phyloP scores from a whole-genome alignment of 2,113 vertebrate species.

The Chloropsis cyanopogon region DNA sequence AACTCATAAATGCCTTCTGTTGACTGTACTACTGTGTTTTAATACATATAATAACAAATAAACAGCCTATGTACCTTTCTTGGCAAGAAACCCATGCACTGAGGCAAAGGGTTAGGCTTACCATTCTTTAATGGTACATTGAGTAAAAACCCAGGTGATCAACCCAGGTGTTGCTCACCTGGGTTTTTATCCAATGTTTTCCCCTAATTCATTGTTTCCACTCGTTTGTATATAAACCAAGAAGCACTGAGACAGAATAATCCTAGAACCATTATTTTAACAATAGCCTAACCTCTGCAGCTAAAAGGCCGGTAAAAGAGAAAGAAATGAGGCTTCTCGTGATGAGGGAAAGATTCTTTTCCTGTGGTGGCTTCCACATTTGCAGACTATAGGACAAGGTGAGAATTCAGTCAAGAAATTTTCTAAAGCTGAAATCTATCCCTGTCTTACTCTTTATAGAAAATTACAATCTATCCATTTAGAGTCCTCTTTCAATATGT shows the following conservation, averaged over 20 bases:
- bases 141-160: too few species aligned
- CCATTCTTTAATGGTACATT: not conserved
- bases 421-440: not conserved
- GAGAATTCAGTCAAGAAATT: not conserved
- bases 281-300: not conserved
- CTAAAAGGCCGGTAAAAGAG: not conserved
- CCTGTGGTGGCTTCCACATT: not conserved
- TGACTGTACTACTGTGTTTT: conserved; percentile 72
- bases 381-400: not conserved
- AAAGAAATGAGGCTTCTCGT: not conserved
- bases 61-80: conserved; percentile 74
- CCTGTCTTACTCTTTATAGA: not conserved
- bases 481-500: not conserved
- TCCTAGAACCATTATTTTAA: not conserved
- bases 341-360: not conserved
- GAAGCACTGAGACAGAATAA: not conserved
- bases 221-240: not conserved
- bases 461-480: not conserved
- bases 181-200: not conserved
- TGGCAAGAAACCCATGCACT: conserved; percentile 69
- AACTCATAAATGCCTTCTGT: conserved; percentile 73
- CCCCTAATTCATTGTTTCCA: not conserved
- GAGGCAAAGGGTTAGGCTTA: not conserved
- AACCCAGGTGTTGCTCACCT: not conserved
- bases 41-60: conserved; percentile 73